Percentiles rank a stretch among this genome's conserved stretches.
Evolutionary conservation across 2,113 vertebrate genomes (phyloP).

Genomic region (Prionailurus bengalensis): DNA sequence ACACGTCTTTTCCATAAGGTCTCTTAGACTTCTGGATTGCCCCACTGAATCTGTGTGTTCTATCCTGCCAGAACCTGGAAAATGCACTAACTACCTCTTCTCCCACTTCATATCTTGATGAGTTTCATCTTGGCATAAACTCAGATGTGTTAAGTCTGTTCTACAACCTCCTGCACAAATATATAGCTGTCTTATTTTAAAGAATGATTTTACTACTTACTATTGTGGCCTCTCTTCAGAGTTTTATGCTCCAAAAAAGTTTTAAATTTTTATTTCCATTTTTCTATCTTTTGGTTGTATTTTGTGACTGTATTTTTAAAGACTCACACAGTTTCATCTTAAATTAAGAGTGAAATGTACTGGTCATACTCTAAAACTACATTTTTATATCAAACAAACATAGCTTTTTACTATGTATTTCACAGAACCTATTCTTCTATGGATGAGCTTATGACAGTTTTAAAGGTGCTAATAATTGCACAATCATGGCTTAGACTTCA

Average conservation of each 20-base stretch:
- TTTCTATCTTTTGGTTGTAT: neutral
- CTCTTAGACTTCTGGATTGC: neutral
- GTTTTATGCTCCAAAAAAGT: neutral
- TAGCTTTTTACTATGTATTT: neutral
- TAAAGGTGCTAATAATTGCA: slow-evolving; percentile 68
- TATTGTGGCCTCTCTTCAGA: neutral
- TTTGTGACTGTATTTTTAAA: slow-evolving; percentile 47
- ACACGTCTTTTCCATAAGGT: neutral
- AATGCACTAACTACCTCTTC: neutral
- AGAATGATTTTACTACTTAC: neutral
- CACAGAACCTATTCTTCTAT: neutral
- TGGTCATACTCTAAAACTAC: slow-evolving; percentile 50
- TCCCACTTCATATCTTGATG: neutral
- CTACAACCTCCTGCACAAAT: neutral
- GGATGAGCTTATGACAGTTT: neutral
- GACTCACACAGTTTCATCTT: slow-evolving; percentile 53
- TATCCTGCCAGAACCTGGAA: neutral
- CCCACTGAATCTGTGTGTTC: neutral
- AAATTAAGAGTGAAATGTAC: slow-evolving; percentile 53
- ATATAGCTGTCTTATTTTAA: neutral
- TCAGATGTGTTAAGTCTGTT: neutral
- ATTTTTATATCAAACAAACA: slow-evolving; percentile 55
- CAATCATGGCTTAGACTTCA: slow-evolving; percentile 46
- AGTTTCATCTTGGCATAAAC: neutral
- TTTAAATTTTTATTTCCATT: slow-evolving; percentile 20